Evolutionary conservation across 2,113 vertebrate species (phyloP), one percentile per base, ranked within the genome.

Genomic region (Athene noctua): DNA sequence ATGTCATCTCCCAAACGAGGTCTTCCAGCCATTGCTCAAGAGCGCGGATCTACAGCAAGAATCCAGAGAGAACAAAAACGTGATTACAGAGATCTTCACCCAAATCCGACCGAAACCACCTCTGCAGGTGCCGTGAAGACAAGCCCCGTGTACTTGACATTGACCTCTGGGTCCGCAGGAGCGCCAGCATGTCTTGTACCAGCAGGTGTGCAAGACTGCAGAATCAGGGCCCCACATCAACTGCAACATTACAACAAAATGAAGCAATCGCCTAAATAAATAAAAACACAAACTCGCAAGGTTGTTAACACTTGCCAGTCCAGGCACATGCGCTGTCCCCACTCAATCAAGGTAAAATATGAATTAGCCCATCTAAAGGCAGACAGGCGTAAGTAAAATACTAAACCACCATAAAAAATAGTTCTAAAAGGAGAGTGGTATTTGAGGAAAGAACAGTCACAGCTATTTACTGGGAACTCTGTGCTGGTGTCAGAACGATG

Each of bases 291-390:
- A 32, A 13, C 13, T 20, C 4, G 11, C 15, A 11, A 27, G 51
- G 51, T 5, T 21, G 40, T 34, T 46, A 40, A 18, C 25, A 4
- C 47, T 32, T 12, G 11, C 38, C 15, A 30, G 5, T 27, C 17
- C 6, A 3, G 34, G 63, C 38, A 29, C 15, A 0, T 2, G 16
- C 4, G 26, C 27, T 3, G 5, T 12, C 38, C 30, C 27, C 1
- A 0, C 30, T 15, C 17, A 3, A 1, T 0, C 15, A 2, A 19
- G 27, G 25, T 11, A 5, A 54, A 80, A 44, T 0, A 32, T 4
- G 16, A 19, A 16, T 15, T 23, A 26, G 47, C 15, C 20, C 9
- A 6, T 1, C 16, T 19, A 2, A 30, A 49, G 23, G 47, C 22
- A 40, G 29, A 13, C 6, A 8, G 61, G 30, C 13, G 1, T 3